These are phyloP conservation scores for Myiagra hebetior DNA, from an alignment of 2,113 vertebrate species.

Conservation along the genomic window DNA sequence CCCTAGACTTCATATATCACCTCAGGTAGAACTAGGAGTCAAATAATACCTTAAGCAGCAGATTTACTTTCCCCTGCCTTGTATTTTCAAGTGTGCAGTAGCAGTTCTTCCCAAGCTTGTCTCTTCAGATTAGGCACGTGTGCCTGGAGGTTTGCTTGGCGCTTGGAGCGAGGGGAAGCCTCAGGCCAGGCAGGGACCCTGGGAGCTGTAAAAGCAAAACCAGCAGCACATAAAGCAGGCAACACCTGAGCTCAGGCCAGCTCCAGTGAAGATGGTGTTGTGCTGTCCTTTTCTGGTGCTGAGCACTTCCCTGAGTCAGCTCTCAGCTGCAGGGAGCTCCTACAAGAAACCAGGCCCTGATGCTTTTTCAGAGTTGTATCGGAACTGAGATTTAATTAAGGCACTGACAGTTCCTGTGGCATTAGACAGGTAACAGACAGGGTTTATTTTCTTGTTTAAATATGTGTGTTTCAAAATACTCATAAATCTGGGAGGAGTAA, in stretches of 20 bases:
- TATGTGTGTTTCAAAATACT: background rate
- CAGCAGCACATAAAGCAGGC: background rate
- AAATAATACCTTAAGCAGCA: background rate
- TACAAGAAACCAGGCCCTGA: background rate
- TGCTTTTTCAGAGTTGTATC: accelerated
- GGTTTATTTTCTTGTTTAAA: background rate
- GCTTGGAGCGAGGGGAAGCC: background rate
- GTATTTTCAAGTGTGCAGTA: background rate
- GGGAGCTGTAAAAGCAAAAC: background rate
- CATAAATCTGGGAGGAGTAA: background rate
- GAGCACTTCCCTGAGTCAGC: background rate
- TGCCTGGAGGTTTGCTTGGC: background rate
- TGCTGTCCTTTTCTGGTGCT: background rate
- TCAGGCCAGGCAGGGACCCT: background rate
- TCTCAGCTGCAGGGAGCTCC: background rate
- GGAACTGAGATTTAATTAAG: background rate
- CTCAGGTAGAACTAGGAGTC: conserved; percentile 6
- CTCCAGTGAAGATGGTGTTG: background rate
- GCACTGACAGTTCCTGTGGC: background rate
- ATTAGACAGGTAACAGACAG: background rate
- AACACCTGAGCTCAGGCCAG: background rate
- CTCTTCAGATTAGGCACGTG: background rate
- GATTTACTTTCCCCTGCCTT: background rate
- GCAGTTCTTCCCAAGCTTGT: background rate
- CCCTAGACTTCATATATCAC: conserved; percentile 12